Percentiles rank a stretch among this genome's conserved stretches.
Evolutionary conservation across 2,113 vertebrate genomes (phyloP).

Genomic region (Hypanus sabinus): DNA sequence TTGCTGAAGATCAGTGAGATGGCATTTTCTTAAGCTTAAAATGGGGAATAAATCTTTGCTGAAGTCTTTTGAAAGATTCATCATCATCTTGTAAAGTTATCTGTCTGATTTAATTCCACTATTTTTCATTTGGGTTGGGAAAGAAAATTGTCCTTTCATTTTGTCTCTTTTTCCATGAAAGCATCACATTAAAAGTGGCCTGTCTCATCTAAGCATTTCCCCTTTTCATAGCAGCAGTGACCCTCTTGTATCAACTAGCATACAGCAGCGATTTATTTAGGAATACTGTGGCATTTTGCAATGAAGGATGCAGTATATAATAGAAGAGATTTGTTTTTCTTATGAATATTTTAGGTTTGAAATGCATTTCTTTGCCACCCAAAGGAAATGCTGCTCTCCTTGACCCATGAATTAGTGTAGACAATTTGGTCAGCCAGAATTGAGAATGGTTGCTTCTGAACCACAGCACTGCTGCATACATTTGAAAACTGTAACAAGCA

Average conservation of each 20-base stretch:
- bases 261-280: neutral
- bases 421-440: neutral
- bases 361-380: neutral
- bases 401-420: neutral
- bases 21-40: neutral
- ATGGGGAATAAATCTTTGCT: neutral
- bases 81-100: neutral
- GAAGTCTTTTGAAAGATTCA: constrained; percentile 1
- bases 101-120: neutral
- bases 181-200: neutral
- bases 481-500: neutral
- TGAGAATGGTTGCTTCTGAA: neutral
- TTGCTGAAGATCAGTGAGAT: neutral
- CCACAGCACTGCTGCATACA: constrained; percentile 7
- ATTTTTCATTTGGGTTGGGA: constrained; percentile 7
- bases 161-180: neutral
- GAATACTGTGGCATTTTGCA: neutral
- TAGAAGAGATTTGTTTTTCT: neutral
- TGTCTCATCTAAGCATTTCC: neutral
- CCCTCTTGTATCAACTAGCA: neutral
- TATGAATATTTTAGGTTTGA: neutral
- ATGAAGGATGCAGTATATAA: neutral
- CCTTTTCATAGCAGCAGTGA: neutral
- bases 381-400: neutral
- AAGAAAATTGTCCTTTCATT: neutral